Conservation (phyloP, 2,113 vertebrate genomes). For the Sterna hirundo region DNA sequence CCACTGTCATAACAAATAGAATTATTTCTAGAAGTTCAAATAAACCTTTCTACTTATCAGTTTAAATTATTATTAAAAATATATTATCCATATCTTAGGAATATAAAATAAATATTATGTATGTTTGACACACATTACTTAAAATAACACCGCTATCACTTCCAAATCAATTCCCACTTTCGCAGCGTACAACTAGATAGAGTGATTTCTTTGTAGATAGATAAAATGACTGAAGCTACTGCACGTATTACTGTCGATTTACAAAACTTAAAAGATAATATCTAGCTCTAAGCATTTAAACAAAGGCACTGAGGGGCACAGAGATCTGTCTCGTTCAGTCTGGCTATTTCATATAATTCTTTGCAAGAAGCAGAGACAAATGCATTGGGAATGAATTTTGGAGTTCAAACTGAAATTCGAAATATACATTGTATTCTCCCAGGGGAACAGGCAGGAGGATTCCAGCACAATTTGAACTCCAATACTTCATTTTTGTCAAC, state of each 20-base stretch:
- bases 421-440: conserved; percentile 12
- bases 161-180: background rate
- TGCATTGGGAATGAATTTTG: background rate
- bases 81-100: background rate
- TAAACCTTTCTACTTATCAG: background rate
- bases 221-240: background rate
- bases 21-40: background rate
- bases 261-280: background rate
- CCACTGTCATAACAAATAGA: background rate
- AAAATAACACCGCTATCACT: background rate
- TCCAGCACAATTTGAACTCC: background rate
- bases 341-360: background rate
- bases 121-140: background rate
- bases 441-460: background rate
- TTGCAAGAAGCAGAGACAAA: background rate
- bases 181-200: background rate
- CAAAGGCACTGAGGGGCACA: background rate
- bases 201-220: background rate
- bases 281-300: background rate
- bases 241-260: background rate
- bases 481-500: conserved; percentile 33
- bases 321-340: background rate
- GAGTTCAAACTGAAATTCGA: conserved; percentile 36
- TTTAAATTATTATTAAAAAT: background rate
- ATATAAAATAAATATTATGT: background rate